Base-by-base conservation (phyloP, 2,797 vertebrate genomes). In the Enteromius fasciolatus region DNA sequence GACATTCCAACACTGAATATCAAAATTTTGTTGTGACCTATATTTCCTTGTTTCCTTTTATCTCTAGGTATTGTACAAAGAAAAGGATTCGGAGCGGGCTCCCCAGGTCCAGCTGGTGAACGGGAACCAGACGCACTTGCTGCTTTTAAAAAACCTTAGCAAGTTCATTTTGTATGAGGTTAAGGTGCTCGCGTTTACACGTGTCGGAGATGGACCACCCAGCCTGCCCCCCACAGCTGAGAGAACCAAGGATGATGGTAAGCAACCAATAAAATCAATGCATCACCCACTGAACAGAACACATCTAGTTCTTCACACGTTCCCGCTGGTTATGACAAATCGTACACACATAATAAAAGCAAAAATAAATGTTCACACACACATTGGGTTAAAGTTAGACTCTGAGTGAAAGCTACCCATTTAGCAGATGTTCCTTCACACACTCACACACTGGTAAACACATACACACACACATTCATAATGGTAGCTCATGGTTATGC, bases 241-340 rank as follows among this genome's bases (percentile, higher is more conserved):
- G 86, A 92, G 95, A 64, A 98, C 97, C 87, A 97, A 95, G 87
- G 97, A 97, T 2, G 97, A 98, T 1, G 96, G 97, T 97, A 89
- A 85, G 92, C 66, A 52, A 63, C 33, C 44, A 80, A 46, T 57
- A 54, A 61, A 74, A 75, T 76, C 69, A 36, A 15, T 46, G 33
- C 14, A 36, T 74, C 33, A 15, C 44, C 33, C 36, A 44, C 64
- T 41, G 36, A 69, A 41, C 23, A 75, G 36, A 67, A 67, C 52
- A 23, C 11, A 25, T 66, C 18, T 39, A 10, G n/a, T 61, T 76
- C 12, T 76, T 67, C 59, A 64, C 12, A 74, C 50, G 41, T 69
- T 33, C 70, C 23, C 73, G 68, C 70, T 41, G 61, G 41, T 64
- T 52, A 25, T 82, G 54, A 67, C 18, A 52, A 73, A 61, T 66